Conservation (phyloP, 2,888 invertebrate species). For the Deladenus siricidicola region DNA sequence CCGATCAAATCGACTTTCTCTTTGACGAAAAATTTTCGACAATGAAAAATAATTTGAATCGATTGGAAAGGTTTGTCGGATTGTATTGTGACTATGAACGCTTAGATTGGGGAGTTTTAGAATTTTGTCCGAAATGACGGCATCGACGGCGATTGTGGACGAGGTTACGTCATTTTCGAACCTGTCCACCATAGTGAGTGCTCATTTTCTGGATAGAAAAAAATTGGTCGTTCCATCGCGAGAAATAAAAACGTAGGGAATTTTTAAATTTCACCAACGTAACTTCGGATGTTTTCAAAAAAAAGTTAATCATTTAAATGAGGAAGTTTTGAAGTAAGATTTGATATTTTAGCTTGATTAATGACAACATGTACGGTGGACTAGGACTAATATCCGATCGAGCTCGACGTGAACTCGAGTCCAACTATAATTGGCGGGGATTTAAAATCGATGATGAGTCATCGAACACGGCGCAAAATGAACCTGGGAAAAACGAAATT, state of each 20-base stretch:
- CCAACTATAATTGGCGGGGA: not conserved
- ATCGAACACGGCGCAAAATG: not conserved
- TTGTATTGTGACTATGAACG: not conserved
- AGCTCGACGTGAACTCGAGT: not conserved
- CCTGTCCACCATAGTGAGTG: not conserved
- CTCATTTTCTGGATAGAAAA: conserved; percentile 6
- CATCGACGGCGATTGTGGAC: not conserved
- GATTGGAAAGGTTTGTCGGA: conserved; percentile 3
- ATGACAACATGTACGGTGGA: no score
- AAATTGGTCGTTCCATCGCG: not conserved
- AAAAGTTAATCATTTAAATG: no score
- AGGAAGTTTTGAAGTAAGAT: no score
- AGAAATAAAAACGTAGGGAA: conserved; percentile 1
- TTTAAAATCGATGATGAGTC: no score
- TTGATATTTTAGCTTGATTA: no score
- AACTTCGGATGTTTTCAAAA: no score
- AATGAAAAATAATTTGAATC: not conserved
- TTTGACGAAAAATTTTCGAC: not conserved
- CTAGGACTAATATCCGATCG: no score
- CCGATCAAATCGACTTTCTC: not conserved
- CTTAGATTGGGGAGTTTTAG: not conserved
- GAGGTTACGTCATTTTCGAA: not conserved
- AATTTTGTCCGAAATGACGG: not conserved
- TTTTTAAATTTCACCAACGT: no score
- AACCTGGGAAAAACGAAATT: no score